Percentiles rank a stretch among this genome's conserved stretches.
Evolutionary conservation across 2,888 invertebrate species (phyloP).

Genomic region (Gisinianus flammeolus): DNA sequence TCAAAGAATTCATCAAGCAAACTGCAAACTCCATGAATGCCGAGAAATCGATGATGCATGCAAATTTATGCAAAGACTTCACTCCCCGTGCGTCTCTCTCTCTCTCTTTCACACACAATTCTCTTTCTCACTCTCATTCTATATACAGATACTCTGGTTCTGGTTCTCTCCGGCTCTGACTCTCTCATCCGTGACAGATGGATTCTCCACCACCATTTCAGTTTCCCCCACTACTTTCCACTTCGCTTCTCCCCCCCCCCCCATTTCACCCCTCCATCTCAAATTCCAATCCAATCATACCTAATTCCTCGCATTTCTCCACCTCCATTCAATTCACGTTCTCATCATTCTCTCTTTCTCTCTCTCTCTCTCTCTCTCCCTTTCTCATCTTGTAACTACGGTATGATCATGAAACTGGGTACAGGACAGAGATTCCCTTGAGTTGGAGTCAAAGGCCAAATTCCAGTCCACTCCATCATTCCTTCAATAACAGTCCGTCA

Average conservation of each 20-base stretch:
- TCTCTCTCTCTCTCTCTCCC: background rate
- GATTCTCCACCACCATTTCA: conserved; percentile 42
- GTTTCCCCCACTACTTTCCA: conserved; percentile 25
- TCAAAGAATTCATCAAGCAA: conserved; percentile 45
- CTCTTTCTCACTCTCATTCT: conserved; percentile 5
- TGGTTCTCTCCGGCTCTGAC: background rate
- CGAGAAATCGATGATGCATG: conserved; percentile 48
- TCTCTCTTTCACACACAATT: conserved; percentile 14
- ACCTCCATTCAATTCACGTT: conserved; percentile 40
- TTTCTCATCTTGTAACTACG: too few species aligned
- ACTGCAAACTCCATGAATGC: conserved; percentile 45
- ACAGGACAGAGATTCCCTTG: too few species aligned
- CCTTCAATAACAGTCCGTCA: conserved; percentile 21
- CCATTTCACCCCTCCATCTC: background rate
- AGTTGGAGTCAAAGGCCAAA: too few species aligned
- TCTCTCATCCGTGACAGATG: conserved; percentile 37
- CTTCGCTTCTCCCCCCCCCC: background rate
- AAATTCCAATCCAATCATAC: conserved; percentile 40
- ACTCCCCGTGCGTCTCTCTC: conserved; percentile 17
- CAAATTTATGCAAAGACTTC: conserved; percentile 49
- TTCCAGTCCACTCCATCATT: conserved; percentile 23
- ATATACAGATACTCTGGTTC: background rate
- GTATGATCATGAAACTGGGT: too few species aligned
- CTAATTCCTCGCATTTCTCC: conserved; percentile 38
- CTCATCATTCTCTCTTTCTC: background rate